Evolutionary conservation across 1,140 invertebrate genomes (phyloP), one percentile per base, ranked within the genome.

Genomic region (Tribolium castaneum): DNA sequence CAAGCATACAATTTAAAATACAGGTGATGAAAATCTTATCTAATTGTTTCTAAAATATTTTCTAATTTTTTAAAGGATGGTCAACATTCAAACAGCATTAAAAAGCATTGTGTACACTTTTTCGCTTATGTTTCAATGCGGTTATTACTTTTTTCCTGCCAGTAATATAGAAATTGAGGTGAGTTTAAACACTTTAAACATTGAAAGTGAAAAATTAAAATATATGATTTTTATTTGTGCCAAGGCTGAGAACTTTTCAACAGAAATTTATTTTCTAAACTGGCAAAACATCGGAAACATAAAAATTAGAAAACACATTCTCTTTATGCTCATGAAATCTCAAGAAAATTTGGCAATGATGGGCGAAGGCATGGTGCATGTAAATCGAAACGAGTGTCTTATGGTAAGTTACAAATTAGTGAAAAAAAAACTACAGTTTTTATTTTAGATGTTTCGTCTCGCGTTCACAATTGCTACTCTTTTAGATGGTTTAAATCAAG

Each of bases 391-490:
- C n/a, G 39, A 45, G 9, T 45, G 9, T 10, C n/a, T 45, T 10
- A 10, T 45, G 39, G 39, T 45, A 9, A 45, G 7, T 45, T 9
- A 45, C 9, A n/a, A 45, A 45, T 10, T 35, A 35, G 3, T 34
- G 4, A n/a, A 35, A 66, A 66, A 66, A 35, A 66, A 3, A 19
- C n/a, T 66, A 19, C 16, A 2, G 1, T 19, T 19, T 2, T 5
- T 59, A 0, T 59, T 59, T 22, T n/a, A 66, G 59, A 35, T 66
- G 13, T 30, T 66, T 66, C 59, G 59, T n/a, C 30, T 66, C 3
- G 59, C 7, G 12, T 66, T 66, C 14, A 66, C 59, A 9, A 66
- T 66, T 66, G 59, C 59, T 14, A 66, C 59, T 12, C 25, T 66
- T 35, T 14, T 66, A 12, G 59, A 30, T 14, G 30, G 30, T n/a